phyloP scores from a whole-genome alignment of 2,113 vertebrate species.

The Nematolebias whitei region DNA sequence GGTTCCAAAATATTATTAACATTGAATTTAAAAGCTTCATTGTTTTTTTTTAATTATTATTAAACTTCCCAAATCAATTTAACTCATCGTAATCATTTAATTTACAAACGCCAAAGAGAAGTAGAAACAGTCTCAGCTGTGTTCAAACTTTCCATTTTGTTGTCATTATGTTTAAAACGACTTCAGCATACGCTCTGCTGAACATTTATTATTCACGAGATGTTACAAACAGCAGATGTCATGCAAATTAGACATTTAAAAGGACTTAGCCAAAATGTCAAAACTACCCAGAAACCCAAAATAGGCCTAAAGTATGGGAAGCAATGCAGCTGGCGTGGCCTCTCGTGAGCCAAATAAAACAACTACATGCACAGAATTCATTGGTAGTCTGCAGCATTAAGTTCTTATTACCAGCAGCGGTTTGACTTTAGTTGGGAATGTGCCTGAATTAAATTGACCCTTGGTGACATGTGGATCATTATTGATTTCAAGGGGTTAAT shows the following conservation, averaged over 20 bases:
- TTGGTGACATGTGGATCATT: not conserved
- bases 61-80: not conserved
- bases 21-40: no score
- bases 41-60: no score
- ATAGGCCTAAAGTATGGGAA: conserved; percentile 42
- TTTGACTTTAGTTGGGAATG: conserved; percentile 6
- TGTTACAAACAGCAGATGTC: conserved; percentile 60
- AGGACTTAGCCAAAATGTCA: conserved; percentile 51
- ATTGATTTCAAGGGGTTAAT: conserved; percentile 12
- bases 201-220: conserved; percentile 35
- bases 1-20: no score
- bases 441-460: conserved; percentile 15
- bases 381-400: not conserved
- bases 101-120: not conserved
- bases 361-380: conserved; percentile 21
- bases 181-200: conserved; percentile 20
- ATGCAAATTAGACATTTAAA: conserved; percentile 61
- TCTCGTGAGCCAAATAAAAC: conserved; percentile 18
- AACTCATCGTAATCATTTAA: not conserved
- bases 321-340: conserved; percentile 12
- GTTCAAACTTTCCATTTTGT: conserved; percentile 9
- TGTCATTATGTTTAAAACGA: conserved; percentile 5
- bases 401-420: conserved; percentile 6
- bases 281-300: conserved; percentile 46
- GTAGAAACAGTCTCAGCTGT: not conserved